Evolutionary conservation across 2,888 invertebrate species (phyloP).

Genomic region (Halocaridina rubra): DNA sequence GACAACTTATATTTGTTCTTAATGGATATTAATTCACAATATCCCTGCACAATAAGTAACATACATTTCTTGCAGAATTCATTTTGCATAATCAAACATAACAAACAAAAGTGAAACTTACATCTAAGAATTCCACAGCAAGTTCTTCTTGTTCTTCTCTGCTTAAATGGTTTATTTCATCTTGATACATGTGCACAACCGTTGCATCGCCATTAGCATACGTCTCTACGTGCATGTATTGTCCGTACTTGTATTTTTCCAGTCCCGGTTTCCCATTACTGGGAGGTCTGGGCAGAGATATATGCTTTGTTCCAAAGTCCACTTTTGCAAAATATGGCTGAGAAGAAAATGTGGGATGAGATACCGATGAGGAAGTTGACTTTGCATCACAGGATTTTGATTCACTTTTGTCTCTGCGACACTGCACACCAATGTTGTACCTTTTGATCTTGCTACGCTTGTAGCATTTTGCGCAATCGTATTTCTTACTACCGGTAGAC

Average conservation of each 20-base stretch:
- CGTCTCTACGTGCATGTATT: constrained; percentile 87
- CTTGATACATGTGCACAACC: constrained; percentile 89
- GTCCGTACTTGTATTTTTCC: constrained; percentile 72
- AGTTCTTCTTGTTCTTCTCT: constrained; percentile 74
- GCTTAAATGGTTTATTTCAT: constrained; percentile 80
- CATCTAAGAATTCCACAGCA: constrained; percentile 61
- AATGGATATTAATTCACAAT: too few species aligned
- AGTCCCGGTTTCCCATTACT: constrained; percentile 30
- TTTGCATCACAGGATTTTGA: not conserved
- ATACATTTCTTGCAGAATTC: too few species aligned
- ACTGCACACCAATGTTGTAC: constrained; percentile 80
- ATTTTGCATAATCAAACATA: too few species aligned
- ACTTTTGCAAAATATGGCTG: constrained; percentile 27
- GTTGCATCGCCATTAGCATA: constrained; percentile 96
- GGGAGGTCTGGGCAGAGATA: constrained; percentile 60
- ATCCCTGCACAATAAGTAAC: too few species aligned
- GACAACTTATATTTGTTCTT: too few species aligned
- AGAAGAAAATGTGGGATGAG: not conserved
- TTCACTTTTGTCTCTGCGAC: constrained; percentile 72
- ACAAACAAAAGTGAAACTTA: too few species aligned
- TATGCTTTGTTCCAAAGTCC: constrained; percentile 39
- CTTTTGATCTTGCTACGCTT: constrained; percentile 76
- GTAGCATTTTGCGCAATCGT: constrained; percentile 58
- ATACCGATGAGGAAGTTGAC: not conserved
- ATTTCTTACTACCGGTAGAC: constrained; percentile 33